Percentiles rank a stretch among this genome's conserved stretches.
These are phyloP conservation scores for Pseudomyrmex cubaensis DNA, from an alignment of 1,140 invertebrate genomes.

Conservation along the genomic window DNA sequence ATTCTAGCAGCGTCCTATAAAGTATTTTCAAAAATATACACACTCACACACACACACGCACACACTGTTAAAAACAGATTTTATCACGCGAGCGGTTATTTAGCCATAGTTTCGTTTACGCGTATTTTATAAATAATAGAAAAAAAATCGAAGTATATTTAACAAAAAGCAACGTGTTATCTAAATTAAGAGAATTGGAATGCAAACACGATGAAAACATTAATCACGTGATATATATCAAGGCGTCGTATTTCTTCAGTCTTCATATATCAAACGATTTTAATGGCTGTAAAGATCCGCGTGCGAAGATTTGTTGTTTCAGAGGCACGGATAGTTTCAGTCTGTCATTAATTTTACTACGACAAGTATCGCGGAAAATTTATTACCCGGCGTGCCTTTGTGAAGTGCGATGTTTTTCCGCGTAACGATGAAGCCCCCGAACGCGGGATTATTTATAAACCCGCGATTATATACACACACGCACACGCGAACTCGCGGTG, in stretches of 20 bases:
- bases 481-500: no score
- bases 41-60: no score
- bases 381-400: conserved; percentile 40
- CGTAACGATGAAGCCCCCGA: conserved; percentile 16
- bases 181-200: not conserved
- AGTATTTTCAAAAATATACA: not conserved
- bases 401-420: conserved; percentile 31
- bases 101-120: not conserved
- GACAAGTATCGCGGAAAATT: conserved; percentile 37
- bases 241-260: conserved; percentile 43
- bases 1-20: not conserved
- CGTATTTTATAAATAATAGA: not conserved
- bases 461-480: not conserved
- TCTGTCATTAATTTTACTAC: conserved; percentile 42
- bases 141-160: conserved; percentile 12
- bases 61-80: no score
- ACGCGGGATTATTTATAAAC: conserved; percentile 29
- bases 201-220: conserved; percentile 13
- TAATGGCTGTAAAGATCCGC: conserved; percentile 42
- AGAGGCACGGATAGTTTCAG: conserved; percentile 29
- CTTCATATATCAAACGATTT: conserved; percentile 37
- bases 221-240: conserved; percentile 32
- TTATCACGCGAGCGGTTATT: not conserved
- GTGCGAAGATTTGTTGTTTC: conserved; percentile 57
- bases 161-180: not conserved